Evolutionary conservation across 2,888 invertebrate species (phyloP).

Genomic region (Gnatocerus cornutus): DNA sequence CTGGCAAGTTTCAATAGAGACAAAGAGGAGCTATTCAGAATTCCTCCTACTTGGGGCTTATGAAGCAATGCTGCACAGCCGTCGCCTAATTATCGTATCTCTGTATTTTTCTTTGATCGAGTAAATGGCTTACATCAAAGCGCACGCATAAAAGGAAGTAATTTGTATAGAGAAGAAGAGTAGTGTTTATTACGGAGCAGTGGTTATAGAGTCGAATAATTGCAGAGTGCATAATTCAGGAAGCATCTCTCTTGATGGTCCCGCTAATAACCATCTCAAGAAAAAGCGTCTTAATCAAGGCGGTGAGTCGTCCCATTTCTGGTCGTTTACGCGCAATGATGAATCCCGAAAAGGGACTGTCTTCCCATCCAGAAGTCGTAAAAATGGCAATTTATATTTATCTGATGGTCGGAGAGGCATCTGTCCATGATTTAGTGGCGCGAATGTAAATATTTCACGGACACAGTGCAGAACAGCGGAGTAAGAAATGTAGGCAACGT

Average conservation of each 20-base stretch:
- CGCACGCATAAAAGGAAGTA: slow-evolving; percentile 35
- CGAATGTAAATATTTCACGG: slow-evolving; percentile 51
- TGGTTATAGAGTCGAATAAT: slow-evolving; percentile 29
- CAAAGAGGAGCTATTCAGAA: not conserved
- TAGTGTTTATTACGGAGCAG: slow-evolving; percentile 30
- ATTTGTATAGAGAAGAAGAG: slow-evolving; percentile 36
- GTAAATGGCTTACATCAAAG: slow-evolving; percentile 35
- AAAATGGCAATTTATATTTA: slow-evolving; percentile 53
- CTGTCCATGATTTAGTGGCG: slow-evolving; percentile 51
- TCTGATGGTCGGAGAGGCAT: slow-evolving; percentile 46
- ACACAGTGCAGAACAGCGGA: slow-evolving; percentile 38
- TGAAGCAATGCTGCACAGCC: slow-evolving; percentile 13
- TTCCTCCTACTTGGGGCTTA: slow-evolving; percentile 2
- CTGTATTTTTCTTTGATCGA: slow-evolving; percentile 40
- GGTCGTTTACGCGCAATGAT: slow-evolving; percentile 12
- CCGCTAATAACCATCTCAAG: not conserved
- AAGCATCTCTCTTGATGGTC: not conserved
- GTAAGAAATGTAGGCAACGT: slow-evolving; percentile 53
- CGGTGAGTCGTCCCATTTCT: not conserved
- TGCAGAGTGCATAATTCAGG: slow-evolving; percentile 24
- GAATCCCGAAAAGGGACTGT: slow-evolving; percentile 27
- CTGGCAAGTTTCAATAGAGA: not conserved
- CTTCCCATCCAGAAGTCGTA: slow-evolving; percentile 44
- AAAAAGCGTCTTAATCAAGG: slow-evolving; percentile 7
- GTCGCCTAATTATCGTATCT: slow-evolving; percentile 27